Evolutionary conservation across 2,888 invertebrate species (phyloP), one percentile per base, ranked within the genome.

Genomic region (Sicus ferrugineus): DNA sequence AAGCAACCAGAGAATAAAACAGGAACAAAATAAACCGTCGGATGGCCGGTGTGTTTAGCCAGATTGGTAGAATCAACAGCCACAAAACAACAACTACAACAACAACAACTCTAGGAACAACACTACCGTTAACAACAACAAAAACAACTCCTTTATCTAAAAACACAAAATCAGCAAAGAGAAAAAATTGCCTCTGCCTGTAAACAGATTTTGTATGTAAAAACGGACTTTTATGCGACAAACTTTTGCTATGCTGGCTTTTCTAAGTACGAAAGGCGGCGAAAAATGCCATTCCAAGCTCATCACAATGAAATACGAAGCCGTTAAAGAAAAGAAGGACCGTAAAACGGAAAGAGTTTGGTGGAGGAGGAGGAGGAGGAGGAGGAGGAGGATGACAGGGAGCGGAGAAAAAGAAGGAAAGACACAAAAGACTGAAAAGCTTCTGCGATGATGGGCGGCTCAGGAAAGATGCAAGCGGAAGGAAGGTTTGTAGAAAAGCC

Each of bases 211-310:
- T 26, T 56, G 56, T 30, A 30, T 26, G 6, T 4, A 30, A 56
- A 42, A n/a, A 56, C 56, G 26, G 56, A 30, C 56, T 26, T 30
- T 56, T 56, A 56, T 56, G 56, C 56, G 56, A 30, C 56, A 56
- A 56, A 56, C n/a, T 56, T 56, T 30, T 30, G 56, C 19, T 30
- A 30, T 6, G 56, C 56, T 28, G 30, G 16, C 30, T 7, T 26
- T 56, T 56, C 30, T 30, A 56, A 56, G n/a, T 16, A 42, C 42
- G 42, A 42, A 42, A 42, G 42, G n/a, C n/a, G n/a, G n/a, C 48
- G n/a, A 16, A 54, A 54, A 56, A 56, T 28, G 2, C 16, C 56
- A 30, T 56, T 26, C n/a, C 30, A 30, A 26, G 56, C 30, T 2
- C 56, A 56, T 16, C 56, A 56, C 16, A 56, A 26, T 56, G 1